Evolutionary conservation across 1,140 invertebrate species (phyloP).

Genomic region (Aphaenogaster floridana): DNA sequence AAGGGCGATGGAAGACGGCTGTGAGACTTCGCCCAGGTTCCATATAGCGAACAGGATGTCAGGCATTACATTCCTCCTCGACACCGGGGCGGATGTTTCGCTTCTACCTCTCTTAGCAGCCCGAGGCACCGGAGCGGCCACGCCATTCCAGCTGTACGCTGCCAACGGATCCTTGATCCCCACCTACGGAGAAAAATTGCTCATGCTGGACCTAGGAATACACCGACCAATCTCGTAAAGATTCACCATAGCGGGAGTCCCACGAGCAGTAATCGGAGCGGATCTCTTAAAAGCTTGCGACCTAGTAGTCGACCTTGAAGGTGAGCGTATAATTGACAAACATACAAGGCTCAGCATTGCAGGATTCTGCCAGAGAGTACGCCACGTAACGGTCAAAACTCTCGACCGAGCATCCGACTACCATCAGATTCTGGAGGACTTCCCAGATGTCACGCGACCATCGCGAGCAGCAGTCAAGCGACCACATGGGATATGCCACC

Average conservation of each 20-base stretch:
- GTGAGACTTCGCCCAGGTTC: neutral
- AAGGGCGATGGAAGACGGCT: neutral
- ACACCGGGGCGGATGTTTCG: conserved; percentile 16
- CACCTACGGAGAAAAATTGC: conserved; percentile 76
- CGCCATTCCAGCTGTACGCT: conserved; percentile 45
- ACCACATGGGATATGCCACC: neutral
- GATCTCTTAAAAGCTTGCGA: conserved; percentile 80
- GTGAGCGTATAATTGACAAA: conserved; percentile 74
- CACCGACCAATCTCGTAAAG: conserved; percentile 69
- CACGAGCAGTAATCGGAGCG: conserved; percentile 81
- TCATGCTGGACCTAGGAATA: conserved; percentile 76
- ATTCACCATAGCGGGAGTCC: conserved; percentile 80
- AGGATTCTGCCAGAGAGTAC: neutral
- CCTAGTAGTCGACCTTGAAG: conserved; percentile 78
- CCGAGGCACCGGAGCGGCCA: neutral
- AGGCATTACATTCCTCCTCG: neutral
- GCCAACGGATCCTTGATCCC: conserved; percentile 70
- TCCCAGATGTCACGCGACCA: neutral
- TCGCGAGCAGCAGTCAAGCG: too few relatives aligned
- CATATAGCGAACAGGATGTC: neutral
- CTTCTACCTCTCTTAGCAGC: neutral
- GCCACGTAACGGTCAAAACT: neutral
- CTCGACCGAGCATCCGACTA: neutral
- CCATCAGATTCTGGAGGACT: neutral
- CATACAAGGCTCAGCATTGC: conserved; percentile 34